phyloP scores from a whole-genome alignment of 2,113 vertebrate genomes.

The zebrafish (Danio rerio) region DNA sequence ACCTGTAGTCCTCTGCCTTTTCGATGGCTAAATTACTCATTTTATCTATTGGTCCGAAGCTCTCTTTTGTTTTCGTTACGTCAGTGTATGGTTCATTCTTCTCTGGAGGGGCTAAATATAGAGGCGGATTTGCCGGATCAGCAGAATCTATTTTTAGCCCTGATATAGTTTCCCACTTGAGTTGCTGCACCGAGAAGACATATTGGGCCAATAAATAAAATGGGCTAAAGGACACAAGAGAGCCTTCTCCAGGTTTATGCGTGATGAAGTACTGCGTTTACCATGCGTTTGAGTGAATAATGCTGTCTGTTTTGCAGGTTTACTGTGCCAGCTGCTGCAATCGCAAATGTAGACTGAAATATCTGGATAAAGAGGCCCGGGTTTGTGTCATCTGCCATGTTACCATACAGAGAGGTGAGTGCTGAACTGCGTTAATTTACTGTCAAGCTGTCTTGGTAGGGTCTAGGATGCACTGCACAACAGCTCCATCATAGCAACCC shows the following conservation, averaged over 20 bases:
- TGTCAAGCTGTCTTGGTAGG: background rate
- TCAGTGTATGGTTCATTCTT: background rate
- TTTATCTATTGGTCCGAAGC: background rate
- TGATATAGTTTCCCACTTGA: conserved; percentile 54
- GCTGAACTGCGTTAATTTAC: background rate
- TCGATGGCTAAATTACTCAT: background rate
- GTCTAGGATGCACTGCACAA: background rate
- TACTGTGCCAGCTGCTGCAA: conserved; percentile 93
- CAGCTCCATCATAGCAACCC: background rate
- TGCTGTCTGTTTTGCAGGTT: conserved; percentile 78
- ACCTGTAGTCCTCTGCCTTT: background rate
- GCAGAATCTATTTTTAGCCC: conserved; percentile 62
- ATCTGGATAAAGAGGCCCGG: conserved; percentile 94
- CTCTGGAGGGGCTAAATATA: conserved; percentile 60
- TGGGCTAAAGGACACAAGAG: conserved; percentile 44
- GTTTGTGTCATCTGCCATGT: conserved; percentile 90
- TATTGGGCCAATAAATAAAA: conserved; percentile 59
- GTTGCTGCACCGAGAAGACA: conserved; percentile 39
- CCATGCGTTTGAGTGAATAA: conserved; percentile 2
- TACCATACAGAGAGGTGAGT: conserved; percentile 89
- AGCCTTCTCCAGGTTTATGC: conserved; percentile 30
- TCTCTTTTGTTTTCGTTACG: conserved; percentile 23
- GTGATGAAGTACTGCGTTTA: conserved; percentile 15
- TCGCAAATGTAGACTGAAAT: conserved; percentile 89
- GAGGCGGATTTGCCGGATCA: conserved; percentile 61